These are phyloP conservation scores for Aethina tumida DNA, from an alignment of 1,140 invertebrate genomes.

Conservation along the genomic window DNA sequence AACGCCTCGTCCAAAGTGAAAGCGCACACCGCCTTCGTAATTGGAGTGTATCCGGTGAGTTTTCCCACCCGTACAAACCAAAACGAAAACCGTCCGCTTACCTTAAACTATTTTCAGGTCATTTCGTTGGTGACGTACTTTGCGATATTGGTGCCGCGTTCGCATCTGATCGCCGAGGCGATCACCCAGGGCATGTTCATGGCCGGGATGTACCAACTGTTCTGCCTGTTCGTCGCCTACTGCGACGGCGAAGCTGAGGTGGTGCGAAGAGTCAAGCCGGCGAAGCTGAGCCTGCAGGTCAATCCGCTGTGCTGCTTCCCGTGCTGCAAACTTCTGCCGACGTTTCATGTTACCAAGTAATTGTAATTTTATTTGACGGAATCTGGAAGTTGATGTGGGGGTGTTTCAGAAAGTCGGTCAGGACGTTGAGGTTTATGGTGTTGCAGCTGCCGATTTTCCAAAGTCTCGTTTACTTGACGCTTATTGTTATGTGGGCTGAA, in stretches of 20 bases:
- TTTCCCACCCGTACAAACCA: background rate
- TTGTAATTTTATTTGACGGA: slow-evolving; percentile 13
- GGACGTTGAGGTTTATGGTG: slow-evolving; percentile 40
- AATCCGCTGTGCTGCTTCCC: slow-evolving; percentile 54
- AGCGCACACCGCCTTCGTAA: slow-evolving; percentile 43
- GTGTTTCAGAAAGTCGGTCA: slow-evolving; percentile 19
- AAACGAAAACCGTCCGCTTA: slow-evolving; percentile 1
- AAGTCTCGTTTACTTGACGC: slow-evolving; percentile 42
- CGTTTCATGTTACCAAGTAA: slow-evolving; percentile 45
- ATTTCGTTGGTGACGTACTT: slow-evolving; percentile 44
- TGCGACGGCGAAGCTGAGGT: slow-evolving; percentile 48
- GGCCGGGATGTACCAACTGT: slow-evolving; percentile 51
- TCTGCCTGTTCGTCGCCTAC: slow-evolving; percentile 47
- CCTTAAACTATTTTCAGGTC: slow-evolving; percentile 35
- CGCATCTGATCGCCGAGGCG: slow-evolving; percentile 50
- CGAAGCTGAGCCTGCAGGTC: slow-evolving; percentile 42
- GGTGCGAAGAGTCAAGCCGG: slow-evolving; percentile 40
- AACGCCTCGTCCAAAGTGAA: slow-evolving; percentile 41
- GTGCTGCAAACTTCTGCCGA: slow-evolving; percentile 45
- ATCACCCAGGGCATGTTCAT: slow-evolving; percentile 50
- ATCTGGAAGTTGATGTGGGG: no score
- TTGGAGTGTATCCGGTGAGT: slow-evolving; percentile 53
- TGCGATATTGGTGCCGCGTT: slow-evolving; percentile 46
- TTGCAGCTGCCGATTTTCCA: slow-evolving; percentile 50
- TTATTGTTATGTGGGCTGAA: slow-evolving; percentile 50